Evolutionary conservation across 1,140 invertebrate genomes (phyloP), one percentile per base, ranked within the genome.

Genomic region (Eriocheir sinensis): DNA sequence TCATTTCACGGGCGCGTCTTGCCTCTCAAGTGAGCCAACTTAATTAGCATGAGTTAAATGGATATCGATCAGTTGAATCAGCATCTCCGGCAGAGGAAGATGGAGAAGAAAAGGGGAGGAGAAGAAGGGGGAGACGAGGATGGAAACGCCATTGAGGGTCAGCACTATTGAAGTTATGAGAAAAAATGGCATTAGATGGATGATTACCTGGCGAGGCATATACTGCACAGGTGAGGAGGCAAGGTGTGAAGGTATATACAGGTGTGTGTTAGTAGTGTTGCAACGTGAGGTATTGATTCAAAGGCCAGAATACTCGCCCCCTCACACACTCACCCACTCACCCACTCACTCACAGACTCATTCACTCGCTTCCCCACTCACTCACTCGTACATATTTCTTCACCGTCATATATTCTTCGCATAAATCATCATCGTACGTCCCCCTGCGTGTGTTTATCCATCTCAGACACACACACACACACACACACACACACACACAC

Each of bases 1-100:
- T 86, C 93, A 94, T 94, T 94, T 90, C 93, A 94, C 44, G 89
- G 53, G 80, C 80, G 89, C 93, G 89, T 91, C 93, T 94, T 88
- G 89, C 93, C 89, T 91, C 93, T 94, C 93, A 91, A 94, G 93
- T 91, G 93, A 94, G 81, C 48, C 89, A 86, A 89, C 48, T 94
- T 94, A 94, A 94, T 94, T 94, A 94, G 93, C 93, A 94, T 94
- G 93, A 94, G 93, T 94, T 94, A 94, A 94, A 94, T 94, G 93
- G 93, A 86, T 94, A 94, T 94, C 93, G 93, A 94, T 94, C 93
- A 91, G 38, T 60, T 92, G 93, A 94, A 86, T 94, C 93, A 94
- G 89, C 93, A 86, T 86, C 93, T 85, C 40, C 93, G 48, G 34
- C 44, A 4, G 4, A 38, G 72, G 53, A 30, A 21, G 9, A 27